Conservation (phyloP, 2,888 invertebrate species). For the Therioaphis trifolii region DNA sequence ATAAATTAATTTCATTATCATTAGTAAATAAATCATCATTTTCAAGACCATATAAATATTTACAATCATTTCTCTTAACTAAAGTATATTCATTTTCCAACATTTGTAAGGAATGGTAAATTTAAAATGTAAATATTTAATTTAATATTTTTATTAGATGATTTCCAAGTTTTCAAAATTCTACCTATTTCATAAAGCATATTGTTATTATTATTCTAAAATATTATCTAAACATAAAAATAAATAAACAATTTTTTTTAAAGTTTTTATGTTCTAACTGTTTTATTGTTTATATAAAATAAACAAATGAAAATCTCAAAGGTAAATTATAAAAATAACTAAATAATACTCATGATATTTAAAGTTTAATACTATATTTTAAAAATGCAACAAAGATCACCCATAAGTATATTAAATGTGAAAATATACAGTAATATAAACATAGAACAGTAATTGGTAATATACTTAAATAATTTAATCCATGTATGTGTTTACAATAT, state of each 20-base stretch:
- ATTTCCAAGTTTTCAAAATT: no score
- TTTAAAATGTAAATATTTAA: neutral
- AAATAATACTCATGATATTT: neutral
- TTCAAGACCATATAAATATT: neutral
- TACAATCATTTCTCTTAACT: neutral
- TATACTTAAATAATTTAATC: slow-evolving; percentile 2
- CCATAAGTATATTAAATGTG: neutral
- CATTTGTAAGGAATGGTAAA: neutral
- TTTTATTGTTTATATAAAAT: slow-evolving; percentile 30
- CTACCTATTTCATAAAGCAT: no score
- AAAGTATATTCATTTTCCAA: neutral
- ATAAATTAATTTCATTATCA: no score
- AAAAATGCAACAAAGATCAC: slow-evolving; percentile 44
- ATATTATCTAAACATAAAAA: neutral
- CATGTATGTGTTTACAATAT: slow-evolving; percentile 9
- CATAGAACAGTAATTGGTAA: neutral
- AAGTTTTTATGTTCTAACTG: neutral
- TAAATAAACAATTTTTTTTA: neutral
- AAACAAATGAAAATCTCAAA: slow-evolving; percentile 22
- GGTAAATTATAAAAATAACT: slow-evolving; percentile 28
- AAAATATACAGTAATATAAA: slow-evolving; percentile 32
- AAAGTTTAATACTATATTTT: slow-evolving; percentile 27
- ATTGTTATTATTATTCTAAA: no score
- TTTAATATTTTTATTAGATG: neutral
- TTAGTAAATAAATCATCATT: no score